These are phyloP conservation scores for Echiichthys vipera DNA, from an alignment of 2,797 vertebrate genomes.

Conservation along the genomic window DNA sequence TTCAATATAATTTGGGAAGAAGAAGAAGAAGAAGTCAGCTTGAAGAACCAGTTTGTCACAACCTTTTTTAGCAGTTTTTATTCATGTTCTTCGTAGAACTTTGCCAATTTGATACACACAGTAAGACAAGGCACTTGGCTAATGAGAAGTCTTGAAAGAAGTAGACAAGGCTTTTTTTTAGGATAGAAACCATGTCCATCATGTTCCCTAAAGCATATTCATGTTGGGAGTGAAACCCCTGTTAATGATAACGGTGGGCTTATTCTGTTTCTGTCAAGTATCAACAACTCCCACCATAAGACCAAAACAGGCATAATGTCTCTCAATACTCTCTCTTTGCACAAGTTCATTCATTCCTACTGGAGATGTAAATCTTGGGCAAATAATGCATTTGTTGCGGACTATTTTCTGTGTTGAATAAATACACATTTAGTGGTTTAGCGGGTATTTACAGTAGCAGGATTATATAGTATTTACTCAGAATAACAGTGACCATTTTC, in stretches of 20 bases:
- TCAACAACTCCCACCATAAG: background rate
- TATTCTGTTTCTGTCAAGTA: background rate
- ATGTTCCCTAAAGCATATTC: background rate
- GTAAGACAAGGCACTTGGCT: no score
- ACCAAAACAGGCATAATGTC: background rate
- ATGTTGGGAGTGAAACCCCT: background rate
- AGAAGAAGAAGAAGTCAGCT: background rate
- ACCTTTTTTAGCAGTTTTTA: no score
- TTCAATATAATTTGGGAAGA: background rate
- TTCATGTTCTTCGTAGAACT: background rate
- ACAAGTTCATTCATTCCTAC: background rate
- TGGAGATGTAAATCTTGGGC: background rate
- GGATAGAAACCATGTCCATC: no score
- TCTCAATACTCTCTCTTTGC: background rate
- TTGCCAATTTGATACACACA: no score
- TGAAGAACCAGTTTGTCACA: background rate
- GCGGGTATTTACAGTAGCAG: slow-evolving; percentile 6
- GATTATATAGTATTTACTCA: slow-evolving; percentile 3
- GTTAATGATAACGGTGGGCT: background rate
- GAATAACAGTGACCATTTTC: background rate
- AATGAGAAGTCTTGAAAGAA: background rate
- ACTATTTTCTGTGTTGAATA: background rate
- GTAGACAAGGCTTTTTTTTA: background rate
- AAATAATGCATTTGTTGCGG: background rate
- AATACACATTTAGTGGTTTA: background rate